These are phyloP conservation scores for Indicator maculatus DNA, from an alignment of 2,113 vertebrate species.

Conservation along the genomic window DNA sequence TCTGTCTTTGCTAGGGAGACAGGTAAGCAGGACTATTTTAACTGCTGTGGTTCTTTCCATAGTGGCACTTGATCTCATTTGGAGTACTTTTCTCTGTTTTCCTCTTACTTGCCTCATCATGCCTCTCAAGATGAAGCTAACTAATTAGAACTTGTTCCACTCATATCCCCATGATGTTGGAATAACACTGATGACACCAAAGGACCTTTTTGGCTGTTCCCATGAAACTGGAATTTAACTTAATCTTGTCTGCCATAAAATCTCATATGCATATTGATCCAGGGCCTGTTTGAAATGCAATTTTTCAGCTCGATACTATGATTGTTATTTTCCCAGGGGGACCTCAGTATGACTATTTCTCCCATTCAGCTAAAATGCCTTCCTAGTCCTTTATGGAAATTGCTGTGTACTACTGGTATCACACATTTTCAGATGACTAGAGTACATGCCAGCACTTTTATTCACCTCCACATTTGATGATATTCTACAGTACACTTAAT, in stretches of 20 bases:
- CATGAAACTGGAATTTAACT: not conserved
- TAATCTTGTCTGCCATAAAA: not conserved
- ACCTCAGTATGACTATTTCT: not conserved
- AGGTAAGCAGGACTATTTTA: not conserved
- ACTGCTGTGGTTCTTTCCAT: not conserved
- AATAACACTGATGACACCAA: not conserved
- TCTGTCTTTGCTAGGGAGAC: not conserved
- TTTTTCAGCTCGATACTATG: not conserved
- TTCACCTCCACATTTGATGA: not conserved
- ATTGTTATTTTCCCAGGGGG: not conserved
- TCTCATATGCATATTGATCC: fast-evolving
- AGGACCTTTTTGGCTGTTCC: not conserved
- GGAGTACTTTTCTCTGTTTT: not conserved
- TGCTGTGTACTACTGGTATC: not conserved
- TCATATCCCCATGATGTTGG: not conserved
- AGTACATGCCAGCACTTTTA: not conserved
- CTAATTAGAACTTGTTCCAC: not conserved
- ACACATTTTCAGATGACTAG: not conserved
- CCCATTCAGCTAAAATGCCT: not conserved
- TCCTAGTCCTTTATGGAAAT: not conserved
- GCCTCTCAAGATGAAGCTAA: not conserved
- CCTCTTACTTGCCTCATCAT: not conserved
- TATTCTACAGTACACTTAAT: not conserved
- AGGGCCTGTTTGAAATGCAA: not conserved
- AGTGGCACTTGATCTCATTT: not conserved